phyloP scores from a whole-genome alignment of 2,113 vertebrate genomes.

The Daubentonia madagascariensis region DNA sequence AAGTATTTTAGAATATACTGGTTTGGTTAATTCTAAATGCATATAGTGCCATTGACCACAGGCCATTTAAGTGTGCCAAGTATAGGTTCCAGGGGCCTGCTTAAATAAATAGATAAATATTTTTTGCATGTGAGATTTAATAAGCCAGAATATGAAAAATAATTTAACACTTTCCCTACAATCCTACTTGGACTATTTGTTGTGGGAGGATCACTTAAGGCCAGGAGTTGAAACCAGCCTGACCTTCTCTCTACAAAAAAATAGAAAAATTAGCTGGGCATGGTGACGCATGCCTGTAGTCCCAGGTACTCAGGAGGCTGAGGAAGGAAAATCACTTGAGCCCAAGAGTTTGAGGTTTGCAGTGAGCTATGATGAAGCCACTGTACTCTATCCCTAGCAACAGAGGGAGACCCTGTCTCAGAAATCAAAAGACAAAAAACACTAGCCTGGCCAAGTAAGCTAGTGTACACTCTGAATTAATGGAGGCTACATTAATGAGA shows the following conservation, averaged over 20 bases:
- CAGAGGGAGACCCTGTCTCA: no score
- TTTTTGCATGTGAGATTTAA: not conserved
- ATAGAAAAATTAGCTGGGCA: no score
- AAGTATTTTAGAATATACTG: not conserved
- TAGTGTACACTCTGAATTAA: not conserved
- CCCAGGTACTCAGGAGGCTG: no score
- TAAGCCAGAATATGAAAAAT: not conserved
- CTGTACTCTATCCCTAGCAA: no score
- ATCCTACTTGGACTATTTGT: not conserved
- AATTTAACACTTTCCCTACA: not conserved
- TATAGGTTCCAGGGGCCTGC: not conserved
- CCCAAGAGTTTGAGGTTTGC: no score
- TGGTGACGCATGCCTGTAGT: no score
- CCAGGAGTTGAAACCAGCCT: no score
- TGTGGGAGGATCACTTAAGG: not conserved
- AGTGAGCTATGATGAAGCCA: no score
- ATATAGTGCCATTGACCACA: not conserved
- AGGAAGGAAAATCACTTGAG: no score
- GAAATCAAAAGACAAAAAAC: not conserved
- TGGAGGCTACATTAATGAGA: not conserved
- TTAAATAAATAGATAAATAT: conserved; percentile 22
- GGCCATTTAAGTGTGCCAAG: not conserved
- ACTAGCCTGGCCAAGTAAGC: not conserved
- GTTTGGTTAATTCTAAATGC: conserved; percentile 4
- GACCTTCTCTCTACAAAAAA: no score